These are phyloP conservation scores for Lepilemur septentrionalis DNA, from an alignment of 2,797 vertebrate genomes.

Conservation along the genomic window DNA sequence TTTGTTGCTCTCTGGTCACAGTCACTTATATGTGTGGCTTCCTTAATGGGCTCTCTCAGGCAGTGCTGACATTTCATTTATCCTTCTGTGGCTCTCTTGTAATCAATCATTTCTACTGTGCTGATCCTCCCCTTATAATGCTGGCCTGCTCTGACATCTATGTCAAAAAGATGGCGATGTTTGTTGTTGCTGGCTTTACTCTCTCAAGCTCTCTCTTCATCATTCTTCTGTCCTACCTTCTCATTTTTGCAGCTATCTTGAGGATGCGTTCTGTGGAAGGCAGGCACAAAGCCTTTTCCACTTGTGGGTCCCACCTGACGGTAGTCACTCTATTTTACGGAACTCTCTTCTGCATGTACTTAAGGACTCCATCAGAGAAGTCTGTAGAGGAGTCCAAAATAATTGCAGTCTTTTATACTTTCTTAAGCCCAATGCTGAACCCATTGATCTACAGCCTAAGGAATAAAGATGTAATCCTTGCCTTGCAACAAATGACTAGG, in stretches of 20 bases:
- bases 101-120: conserved; percentile 79
- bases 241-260: conserved; percentile 65
- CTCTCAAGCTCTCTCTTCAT: conserved; percentile 52
- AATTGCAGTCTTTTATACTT: conserved; percentile 67
- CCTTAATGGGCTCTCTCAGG: conserved; percentile 67
- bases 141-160: conserved; percentile 67
- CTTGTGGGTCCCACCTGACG: conserved; percentile 74
- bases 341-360: conserved; percentile 73
- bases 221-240: conserved; percentile 73
- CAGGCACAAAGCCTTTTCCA: conserved; percentile 74
- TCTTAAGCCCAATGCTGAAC: conserved; percentile 73
- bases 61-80: conserved; percentile 65
- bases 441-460: conserved; percentile 66
- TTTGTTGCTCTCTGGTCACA: conserved; percentile 50
- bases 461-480: conserved; percentile 66
- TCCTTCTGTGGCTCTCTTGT: conserved; percentile 70
- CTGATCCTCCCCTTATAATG: conserved; percentile 72
- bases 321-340: conserved; percentile 72
- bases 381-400: conserved; percentile 64
- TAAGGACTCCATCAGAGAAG: conserved; percentile 50
- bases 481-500: conserved; percentile 27
- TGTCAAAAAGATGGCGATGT: conserved; percentile 58
- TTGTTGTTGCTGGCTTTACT: conserved; percentile 53
- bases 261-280: conserved; percentile 68
- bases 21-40: conserved; percentile 57